Evolutionary conservation across 2,888 invertebrate species (phyloP).

Genomic region (Napeogenes inachia): DNA sequence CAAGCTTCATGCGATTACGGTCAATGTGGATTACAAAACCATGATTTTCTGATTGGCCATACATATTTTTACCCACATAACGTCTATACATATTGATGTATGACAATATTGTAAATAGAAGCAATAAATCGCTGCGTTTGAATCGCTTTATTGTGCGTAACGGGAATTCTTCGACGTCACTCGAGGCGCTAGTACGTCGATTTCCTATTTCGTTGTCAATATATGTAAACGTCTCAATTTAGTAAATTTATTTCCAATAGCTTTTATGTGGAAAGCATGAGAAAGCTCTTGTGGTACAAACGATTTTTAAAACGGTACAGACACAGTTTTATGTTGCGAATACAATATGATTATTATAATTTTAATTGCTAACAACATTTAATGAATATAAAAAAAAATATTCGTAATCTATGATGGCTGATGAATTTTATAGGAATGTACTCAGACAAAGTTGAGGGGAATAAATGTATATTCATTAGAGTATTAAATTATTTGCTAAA

Average conservation of each 20-base stretch:
- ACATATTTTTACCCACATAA: too few relatives aligned
- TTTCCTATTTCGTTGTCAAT: slow-evolving; percentile 69
- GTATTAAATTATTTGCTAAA: too few relatives aligned
- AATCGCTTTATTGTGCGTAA: slow-evolving; percentile 30
- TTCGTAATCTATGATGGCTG: too few relatives aligned
- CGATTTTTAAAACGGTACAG: background rate
- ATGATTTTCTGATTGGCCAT: background rate
- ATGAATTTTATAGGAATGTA: too few relatives aligned
- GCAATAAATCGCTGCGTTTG: slow-evolving; percentile 29
- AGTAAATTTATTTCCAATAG: slow-evolving; percentile 22
- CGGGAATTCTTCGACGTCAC: slow-evolving; percentile 65
- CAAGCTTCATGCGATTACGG: slow-evolving; percentile 54
- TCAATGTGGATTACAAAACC: slow-evolving; percentile 31
- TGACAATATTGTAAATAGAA: background rate
- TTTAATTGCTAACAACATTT: background rate
- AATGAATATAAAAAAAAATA: too few relatives aligned
- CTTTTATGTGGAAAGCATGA: slow-evolving; percentile 2
- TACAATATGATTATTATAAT: background rate
- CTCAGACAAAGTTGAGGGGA: too few relatives aligned
- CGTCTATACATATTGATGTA: too few relatives aligned
- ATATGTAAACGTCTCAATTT: slow-evolving; percentile 70
- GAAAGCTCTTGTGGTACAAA: slow-evolving; percentile 1
- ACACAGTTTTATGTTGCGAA: too few relatives aligned
- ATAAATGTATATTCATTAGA: too few relatives aligned
- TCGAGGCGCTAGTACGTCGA: slow-evolving; percentile 46